Evolutionary conservation across 2,888 invertebrate species (phyloP).

Genomic region (Xylota sylvarum): DNA sequence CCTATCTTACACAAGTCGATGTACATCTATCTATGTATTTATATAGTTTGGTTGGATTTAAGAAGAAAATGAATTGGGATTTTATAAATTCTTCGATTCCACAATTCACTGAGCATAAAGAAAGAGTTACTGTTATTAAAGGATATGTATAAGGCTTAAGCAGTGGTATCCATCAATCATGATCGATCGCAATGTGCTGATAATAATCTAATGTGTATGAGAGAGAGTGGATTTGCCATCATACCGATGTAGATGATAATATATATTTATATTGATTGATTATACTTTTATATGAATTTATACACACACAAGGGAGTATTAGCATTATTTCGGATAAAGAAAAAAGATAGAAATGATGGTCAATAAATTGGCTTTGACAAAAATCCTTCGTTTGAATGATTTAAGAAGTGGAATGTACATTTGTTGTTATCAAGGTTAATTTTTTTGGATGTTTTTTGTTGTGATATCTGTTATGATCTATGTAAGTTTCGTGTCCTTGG

Average conservation of each 20-base stretch:
- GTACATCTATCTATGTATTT: too few species aligned
- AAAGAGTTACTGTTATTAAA: constrained; percentile 23
- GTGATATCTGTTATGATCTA: too few species aligned
- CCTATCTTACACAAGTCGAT: neutral
- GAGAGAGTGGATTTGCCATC: neutral
- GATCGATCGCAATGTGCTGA: constrained; percentile 17
- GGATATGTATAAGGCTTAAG: constrained; percentile 20
- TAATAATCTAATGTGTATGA: constrained; percentile 7
- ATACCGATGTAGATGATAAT: neutral
- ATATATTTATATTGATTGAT: constrained; percentile 29
- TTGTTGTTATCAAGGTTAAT: too few species aligned
- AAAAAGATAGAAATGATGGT: neutral
- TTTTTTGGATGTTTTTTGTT: too few species aligned
- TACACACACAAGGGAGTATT: neutral
- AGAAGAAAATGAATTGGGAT: constrained; percentile 17
- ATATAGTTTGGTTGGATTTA: constrained; percentile 8
- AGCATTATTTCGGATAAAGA: neutral
- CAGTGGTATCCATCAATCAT: constrained; percentile 28
- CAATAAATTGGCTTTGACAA: constrained; percentile 5
- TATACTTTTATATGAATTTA: constrained; percentile 5
- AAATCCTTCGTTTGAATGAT: neutral
- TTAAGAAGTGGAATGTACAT: too few species aligned
- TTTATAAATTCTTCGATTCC: neutral
- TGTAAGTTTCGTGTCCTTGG: too few species aligned
- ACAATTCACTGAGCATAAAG: constrained; percentile 5